phyloP scores from a whole-genome alignment of 2,113 vertebrate genomes.

The Sylvilagus bachmani region DNA sequence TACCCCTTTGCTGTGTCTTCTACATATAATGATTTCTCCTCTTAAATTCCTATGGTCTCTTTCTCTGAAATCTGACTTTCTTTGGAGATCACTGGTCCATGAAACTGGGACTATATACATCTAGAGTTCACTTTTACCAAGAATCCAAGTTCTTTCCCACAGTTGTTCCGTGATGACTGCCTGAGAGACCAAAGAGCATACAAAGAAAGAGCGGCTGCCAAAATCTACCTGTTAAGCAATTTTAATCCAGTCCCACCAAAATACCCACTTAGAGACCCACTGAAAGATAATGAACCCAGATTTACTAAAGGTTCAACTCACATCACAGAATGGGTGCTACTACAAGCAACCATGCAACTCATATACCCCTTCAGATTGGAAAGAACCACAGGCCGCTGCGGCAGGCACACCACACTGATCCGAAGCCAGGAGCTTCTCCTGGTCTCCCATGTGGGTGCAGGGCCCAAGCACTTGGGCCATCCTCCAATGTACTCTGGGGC shows the following conservation, averaged over 20 bases:
- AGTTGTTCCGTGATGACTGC: neutral
- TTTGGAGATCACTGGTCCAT: neutral
- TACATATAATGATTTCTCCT: neutral
- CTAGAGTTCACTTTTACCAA: neutral
- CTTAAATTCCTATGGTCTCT: neutral
- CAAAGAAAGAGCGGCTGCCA: neutral
- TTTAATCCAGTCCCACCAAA: neutral
- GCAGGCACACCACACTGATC: too few relatives aligned
- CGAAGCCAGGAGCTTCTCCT: too few relatives aligned
- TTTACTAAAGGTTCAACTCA: neutral
- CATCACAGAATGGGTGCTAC: neutral
- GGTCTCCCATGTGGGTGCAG: too few relatives aligned
- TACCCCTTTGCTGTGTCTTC: neutral
- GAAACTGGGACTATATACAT: neutral
- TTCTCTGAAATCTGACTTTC: conserved; percentile 16
- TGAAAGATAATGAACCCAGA: neutral
- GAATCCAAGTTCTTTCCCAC: neutral
- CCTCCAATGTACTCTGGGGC: too few relatives aligned
- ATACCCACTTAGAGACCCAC: neutral
- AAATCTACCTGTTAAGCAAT: neutral
- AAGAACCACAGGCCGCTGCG: neutral
- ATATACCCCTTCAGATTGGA: neutral
- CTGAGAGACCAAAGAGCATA: neutral
- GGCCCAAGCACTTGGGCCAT: too few relatives aligned
- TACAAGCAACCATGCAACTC: neutral